Conservation (phyloP, 2,888 invertebrate genomes). For the Drosophila borealis region DNA sequence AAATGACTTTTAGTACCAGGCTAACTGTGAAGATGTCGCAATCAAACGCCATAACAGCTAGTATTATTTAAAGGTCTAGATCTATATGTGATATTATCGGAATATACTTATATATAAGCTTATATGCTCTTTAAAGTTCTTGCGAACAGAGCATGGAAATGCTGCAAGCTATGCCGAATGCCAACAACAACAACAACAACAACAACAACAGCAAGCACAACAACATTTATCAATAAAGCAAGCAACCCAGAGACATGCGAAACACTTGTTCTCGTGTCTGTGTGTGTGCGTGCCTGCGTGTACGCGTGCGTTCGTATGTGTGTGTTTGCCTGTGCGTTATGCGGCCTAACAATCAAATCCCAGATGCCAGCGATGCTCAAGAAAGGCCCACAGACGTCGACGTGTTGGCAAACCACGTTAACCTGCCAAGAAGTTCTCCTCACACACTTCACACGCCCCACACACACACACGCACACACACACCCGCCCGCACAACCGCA, state of each 20-base stretch:
- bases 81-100: no score
- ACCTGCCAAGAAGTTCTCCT: conserved; percentile 14
- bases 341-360: conserved; percentile 59
- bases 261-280: conserved; percentile 26
- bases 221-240: conserved; percentile 22
- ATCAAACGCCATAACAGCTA: neutral
- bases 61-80: no score
- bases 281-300: conserved; percentile 1
- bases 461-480: conserved; percentile 2
- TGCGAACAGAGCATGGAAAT: conserved; percentile 23
- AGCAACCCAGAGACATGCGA: conserved; percentile 31
- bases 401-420: conserved; percentile 42
- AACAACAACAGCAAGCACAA: neutral
- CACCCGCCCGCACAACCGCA: neutral
- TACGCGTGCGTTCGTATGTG: neutral
- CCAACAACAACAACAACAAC: conserved; percentile 6
- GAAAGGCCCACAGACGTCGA: conserved; percentile 28
- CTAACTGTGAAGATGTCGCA: no score
- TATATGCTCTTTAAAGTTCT: neutral
- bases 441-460: conserved; percentile 4
- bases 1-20: no score
- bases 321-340: conserved; percentile 17
- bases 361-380: conserved; percentile 38
- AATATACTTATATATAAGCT: neutral
- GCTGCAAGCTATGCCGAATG: conserved; percentile 28